Percentiles rank a stretch among this genome's conserved stretches.
Conservation (phyloP, 2,113 vertebrate genomes). For the Scophthalmus maximus region DNA sequence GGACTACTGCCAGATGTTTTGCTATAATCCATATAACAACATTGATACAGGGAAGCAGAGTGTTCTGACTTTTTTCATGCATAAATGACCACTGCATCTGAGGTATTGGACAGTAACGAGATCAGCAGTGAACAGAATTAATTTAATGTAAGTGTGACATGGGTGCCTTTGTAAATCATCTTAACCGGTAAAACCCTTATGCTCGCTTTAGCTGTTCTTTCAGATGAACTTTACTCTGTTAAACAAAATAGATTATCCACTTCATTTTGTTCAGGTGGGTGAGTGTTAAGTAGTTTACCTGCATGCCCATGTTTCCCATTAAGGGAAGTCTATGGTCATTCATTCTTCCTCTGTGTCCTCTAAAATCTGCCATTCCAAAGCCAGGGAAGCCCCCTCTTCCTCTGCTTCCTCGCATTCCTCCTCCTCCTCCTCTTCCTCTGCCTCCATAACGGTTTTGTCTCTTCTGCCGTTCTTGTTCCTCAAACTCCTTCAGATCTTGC, state of each 20-base stretch:
- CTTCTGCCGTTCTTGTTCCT: constrained; percentile 91
- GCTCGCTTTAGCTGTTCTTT: constrained; percentile 13
- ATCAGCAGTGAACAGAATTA: constrained; percentile 29
- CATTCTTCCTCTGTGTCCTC: constrained; percentile 87
- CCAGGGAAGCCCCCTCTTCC: constrained; percentile 80
- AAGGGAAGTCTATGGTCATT: constrained; percentile 88
- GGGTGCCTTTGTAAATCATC: no score
- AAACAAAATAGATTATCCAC: neutral
- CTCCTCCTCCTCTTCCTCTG: constrained; percentile 79
- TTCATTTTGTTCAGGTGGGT: constrained; percentile 7
- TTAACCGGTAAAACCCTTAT: constrained; percentile 34
- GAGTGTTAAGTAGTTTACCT: constrained; percentile 80
- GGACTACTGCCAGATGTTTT: constrained; percentile 69
- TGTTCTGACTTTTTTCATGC: constrained; percentile 61
- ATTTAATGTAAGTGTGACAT: no score
- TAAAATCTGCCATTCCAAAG: constrained; percentile 87
- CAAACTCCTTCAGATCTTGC: constrained; percentile 91
- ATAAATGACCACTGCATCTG: constrained; percentile 44
- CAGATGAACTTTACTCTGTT: constrained; percentile 5
- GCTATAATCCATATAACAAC: constrained; percentile 80
- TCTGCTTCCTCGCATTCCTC: constrained; percentile 77
- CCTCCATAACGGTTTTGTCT: constrained; percentile 88
- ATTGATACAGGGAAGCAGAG: constrained; percentile 54
- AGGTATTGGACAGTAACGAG: constrained; percentile 35
- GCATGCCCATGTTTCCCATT: constrained; percentile 87